Evolutionary conservation across 2,888 invertebrate species (phyloP).

Genomic region (Trichopoda pennipes): DNA sequence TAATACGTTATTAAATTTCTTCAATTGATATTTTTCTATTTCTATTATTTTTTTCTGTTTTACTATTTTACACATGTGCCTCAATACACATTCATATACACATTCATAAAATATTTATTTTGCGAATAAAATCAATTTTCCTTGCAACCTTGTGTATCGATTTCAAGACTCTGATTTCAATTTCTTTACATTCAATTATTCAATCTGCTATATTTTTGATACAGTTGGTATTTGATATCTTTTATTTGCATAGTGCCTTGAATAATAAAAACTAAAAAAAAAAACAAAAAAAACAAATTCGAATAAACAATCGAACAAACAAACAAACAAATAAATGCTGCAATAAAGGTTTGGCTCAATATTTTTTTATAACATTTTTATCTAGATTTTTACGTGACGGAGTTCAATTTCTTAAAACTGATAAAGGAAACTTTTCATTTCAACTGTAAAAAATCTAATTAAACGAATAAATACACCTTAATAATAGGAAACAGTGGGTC

Average conservation of each 20-base stretch:
- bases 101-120: neutral
- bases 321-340: neutral
- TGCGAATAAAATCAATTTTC: slow-evolving; percentile 32
- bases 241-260: slow-evolving; percentile 1
- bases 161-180: slow-evolving; percentile 59
- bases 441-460: too few relatives aligned
- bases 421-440: too few relatives aligned
- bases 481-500: too few relatives aligned
- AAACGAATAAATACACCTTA: too few relatives aligned
- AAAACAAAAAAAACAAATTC: neutral
- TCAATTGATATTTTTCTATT: slow-evolving; percentile 29
- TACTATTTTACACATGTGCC: neutral
- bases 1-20: slow-evolving; percentile 11
- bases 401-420: too few relatives aligned
- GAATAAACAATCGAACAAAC: slow-evolving; percentile 8
- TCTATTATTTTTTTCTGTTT: neutral
- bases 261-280: slow-evolving; percentile 18
- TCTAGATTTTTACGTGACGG: too few relatives aligned
- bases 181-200: slow-evolving; percentile 55
- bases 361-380: too few relatives aligned
- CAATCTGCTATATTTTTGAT: slow-evolving; percentile 38
- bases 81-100: neutral
- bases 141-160: slow-evolving; percentile 51
- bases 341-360: slow-evolving; percentile 24
- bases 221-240: slow-evolving; percentile 9